Evolutionary conservation across 2,888 invertebrate genomes (phyloP).

Genomic region (Amblyjoppa fuscipennis): DNA sequence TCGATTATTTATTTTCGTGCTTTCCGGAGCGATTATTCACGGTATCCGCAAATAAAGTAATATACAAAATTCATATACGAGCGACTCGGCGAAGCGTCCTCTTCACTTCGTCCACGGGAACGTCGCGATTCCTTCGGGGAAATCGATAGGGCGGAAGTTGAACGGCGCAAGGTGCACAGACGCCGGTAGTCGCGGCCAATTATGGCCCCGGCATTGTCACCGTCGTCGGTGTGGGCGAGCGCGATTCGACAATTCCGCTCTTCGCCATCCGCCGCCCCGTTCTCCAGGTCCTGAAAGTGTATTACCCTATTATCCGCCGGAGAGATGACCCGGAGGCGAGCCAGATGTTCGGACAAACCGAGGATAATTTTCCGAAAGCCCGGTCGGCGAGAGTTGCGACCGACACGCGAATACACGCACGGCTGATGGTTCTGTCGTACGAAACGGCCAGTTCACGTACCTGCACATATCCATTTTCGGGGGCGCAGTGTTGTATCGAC

Average conservation of each 20-base stretch:
- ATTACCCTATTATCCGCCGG: conserved; percentile 79
- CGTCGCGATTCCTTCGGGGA: conserved; percentile 1
- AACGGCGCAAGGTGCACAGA: conserved; percentile 27
- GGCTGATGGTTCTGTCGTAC: conserved; percentile 50
- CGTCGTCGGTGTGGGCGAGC: conserved; percentile 26
- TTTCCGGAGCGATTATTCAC: neutral
- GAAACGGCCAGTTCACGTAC: conserved; percentile 48
- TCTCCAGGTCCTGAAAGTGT: conserved; percentile 73
- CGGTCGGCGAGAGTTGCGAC: conserved; percentile 51
- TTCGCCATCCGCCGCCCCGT: conserved; percentile 60
- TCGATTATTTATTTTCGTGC: neutral
- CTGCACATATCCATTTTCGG: conserved; percentile 32
- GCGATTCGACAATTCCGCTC: conserved; percentile 44
- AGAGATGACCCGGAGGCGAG: conserved; percentile 70
- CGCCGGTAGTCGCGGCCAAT: conserved; percentile 67
- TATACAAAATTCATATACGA: neutral
- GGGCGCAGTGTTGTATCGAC: neutral
- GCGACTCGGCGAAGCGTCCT: neutral
- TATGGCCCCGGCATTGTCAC: conserved; percentile 59
- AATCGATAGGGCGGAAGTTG: conserved; percentile 36
- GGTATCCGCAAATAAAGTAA: neutral
- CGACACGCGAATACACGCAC: conserved; percentile 60
- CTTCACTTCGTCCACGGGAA: neutral
- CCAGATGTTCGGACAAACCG: conserved; percentile 75
- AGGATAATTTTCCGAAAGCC: conserved; percentile 75